Conservation (phyloP, 1,140 invertebrate genomes). For the Papilio machaon region DNA sequence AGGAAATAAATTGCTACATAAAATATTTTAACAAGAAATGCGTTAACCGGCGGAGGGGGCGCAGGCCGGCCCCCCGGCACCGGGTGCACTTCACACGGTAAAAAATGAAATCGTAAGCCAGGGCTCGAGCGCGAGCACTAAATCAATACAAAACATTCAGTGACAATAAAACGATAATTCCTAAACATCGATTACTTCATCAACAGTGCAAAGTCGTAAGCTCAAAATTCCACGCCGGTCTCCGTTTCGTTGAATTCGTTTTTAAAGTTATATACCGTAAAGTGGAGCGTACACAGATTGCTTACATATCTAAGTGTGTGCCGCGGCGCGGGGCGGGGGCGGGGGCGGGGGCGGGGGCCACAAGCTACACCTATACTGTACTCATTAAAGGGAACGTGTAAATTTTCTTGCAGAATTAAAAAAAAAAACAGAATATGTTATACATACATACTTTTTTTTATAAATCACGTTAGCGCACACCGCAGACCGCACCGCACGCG, state of each 20-base stretch:
- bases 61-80: conserved; percentile 24
- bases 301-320: conserved; percentile 20
- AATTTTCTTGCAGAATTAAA: no score
- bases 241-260: background rate
- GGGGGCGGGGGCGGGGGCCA: background rate
- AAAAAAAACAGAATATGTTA: no score
- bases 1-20: conserved; percentile 79
- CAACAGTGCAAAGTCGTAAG: conserved; percentile 42
- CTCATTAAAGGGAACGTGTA: no score
- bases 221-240: conserved; percentile 27
- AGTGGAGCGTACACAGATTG: conserved; percentile 15
- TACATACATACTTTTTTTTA: no score
- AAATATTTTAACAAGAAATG: conserved; percentile 75
- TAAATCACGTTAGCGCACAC: no score
- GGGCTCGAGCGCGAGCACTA: conserved; percentile 44
- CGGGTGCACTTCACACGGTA: background rate
- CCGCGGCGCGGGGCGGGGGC: background rate
- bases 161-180: conserved; percentile 37
- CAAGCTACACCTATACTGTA: background rate
- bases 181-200: conserved; percentile 42
- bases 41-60: conserved; percentile 53
- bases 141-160: conserved; percentile 44
- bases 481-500: no score
- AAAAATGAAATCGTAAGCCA: conserved; percentile 50
- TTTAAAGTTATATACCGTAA: background rate